Percentiles rank a stretch among this genome's conserved stretches.
These are phyloP conservation scores for Rhizoglyphus robini DNA, from an alignment of 1,140 invertebrate genomes.

Conservation along the genomic window DNA sequence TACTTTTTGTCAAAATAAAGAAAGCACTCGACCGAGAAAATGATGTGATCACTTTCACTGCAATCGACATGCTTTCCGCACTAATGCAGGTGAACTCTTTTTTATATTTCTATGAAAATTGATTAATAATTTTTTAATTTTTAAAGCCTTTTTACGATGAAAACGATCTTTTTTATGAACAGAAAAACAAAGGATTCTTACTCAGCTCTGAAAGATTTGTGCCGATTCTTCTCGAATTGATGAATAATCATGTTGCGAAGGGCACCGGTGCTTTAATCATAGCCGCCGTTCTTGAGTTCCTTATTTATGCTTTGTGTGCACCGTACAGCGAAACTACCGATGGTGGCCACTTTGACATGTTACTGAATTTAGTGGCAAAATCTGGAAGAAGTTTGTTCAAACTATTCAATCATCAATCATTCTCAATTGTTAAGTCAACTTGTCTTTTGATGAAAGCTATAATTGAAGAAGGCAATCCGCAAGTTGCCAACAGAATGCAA, in stretches of 20 bases:
- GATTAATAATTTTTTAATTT: conserved; percentile 19
- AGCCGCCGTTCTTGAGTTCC: conserved; percentile 86
- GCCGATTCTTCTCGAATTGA: conserved; percentile 83
- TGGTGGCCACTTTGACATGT: conserved; percentile 86
- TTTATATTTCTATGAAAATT: conserved; percentile 15
- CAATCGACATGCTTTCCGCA: conserved; percentile 90
- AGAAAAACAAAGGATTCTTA: conserved; percentile 91
- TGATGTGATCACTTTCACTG: conserved; percentile 81
- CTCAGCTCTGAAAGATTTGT: conserved; percentile 82
- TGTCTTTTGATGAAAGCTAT: conserved; percentile 91
- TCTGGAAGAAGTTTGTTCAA: conserved; percentile 79
- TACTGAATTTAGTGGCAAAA: conserved; percentile 82
- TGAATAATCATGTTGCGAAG: conserved; percentile 74
- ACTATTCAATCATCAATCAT: conserved; percentile 90
- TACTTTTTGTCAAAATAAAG: conserved; percentile 78
- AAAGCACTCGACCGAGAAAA: conserved; percentile 75
- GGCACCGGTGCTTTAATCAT: conserved; percentile 51
- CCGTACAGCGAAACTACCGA: conserved; percentile 99
- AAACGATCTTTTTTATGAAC: conserved; percentile 83
- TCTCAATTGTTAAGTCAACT: conserved; percentile 94
- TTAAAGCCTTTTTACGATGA: conserved; percentile 84
- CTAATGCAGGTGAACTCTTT: conserved; percentile 62
- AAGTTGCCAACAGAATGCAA: conserved; percentile 86
- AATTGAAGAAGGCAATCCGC: conserved; percentile 86
- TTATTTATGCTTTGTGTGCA: conserved; percentile 95